Base-by-base conservation (phyloP, 2,888 invertebrate species). In the Oscheius sp. region DNA sequence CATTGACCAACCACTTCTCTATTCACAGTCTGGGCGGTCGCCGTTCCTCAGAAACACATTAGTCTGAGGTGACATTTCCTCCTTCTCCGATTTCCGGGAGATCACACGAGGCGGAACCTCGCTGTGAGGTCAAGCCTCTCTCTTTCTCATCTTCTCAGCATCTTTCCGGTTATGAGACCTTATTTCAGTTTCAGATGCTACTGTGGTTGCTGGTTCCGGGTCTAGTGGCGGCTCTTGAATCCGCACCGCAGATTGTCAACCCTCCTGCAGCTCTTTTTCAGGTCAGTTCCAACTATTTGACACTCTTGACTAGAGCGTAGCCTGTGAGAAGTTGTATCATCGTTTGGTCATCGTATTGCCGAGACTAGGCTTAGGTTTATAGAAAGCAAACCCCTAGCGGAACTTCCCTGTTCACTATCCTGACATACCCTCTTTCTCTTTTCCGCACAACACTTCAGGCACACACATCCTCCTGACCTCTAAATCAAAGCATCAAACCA, bases 251-350 rank as follows among this genome's bases (percentile, higher is more conserved):
- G 37, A 75, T 81, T 55, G 75, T 78, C 57, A 81, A 81, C 63
- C 78, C 81, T 7, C 81, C 81, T 35, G 76, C 75, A 33, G 78
- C 79, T 33, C 74, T 81, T 4, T 81, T 81, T 70, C 79, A 79
- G 77, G 81, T 81, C 65, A 37, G 58, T 73, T 42, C 7, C 3
- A 1, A 48, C 60, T 53, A 33, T 5, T 21, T 53, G 10, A 21
- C 21, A 0, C 21, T 21, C 21, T 21, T 21, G 21, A 21, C 21
- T 21, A 21, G 21, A 21, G 21, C 21, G 21, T 21, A 21, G 21
- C 21, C 21, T 21, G 10, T 58, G 11, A 11, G 29, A 58, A 58
- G 11, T 13, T 9, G 7, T n/a, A 57, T 57, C 7, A 29, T 57
- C 13, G 11, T 13, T 21, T 57, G 57, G 57, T 57, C 57, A 21